Evolutionary conservation across 1,140 invertebrate genomes (phyloP).

Genomic region (Drosophila nikananu): DNA sequence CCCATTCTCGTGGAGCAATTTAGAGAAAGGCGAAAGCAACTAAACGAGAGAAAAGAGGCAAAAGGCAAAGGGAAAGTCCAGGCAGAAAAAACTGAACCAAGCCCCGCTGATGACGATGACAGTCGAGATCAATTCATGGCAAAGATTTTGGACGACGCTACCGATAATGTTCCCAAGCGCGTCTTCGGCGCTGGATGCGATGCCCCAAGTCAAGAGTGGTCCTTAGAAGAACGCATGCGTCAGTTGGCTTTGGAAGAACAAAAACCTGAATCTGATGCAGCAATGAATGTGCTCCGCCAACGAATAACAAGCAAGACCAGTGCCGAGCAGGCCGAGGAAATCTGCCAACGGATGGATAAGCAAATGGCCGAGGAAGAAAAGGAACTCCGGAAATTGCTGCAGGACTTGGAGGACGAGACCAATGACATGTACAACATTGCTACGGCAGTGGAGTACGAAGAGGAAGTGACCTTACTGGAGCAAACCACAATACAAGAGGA

Average conservation of each 20-base stretch:
- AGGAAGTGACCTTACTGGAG: neutral
- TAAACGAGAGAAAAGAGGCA: neutral
- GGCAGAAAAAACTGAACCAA: neutral
- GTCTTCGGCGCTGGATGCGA: constrained; percentile 57
- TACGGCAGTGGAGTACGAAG: constrained; percentile 6
- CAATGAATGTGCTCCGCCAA: neutral
- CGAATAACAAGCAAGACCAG: constrained; percentile 15
- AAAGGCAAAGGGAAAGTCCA: neutral
- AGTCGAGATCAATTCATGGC: constrained; percentile 45
- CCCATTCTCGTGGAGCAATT: constrained; percentile 8
- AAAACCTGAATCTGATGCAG: neutral
- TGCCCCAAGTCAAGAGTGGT: constrained; percentile 47
- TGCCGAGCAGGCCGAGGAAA: constrained; percentile 38
- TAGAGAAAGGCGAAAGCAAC: constrained; percentile 16
- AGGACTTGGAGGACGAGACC: constrained; percentile 62
- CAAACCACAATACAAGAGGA: neutral
- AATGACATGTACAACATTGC: constrained; percentile 40
- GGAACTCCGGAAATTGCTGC: constrained; percentile 49
- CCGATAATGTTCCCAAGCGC: constrained; percentile 66
- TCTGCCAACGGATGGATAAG: constrained; percentile 33
- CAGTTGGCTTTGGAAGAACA: constrained; percentile 35
- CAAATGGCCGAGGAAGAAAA: constrained; percentile 59
- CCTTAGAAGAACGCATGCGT: constrained; percentile 46
- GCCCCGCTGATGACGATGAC: neutral
- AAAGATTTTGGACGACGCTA: constrained; percentile 48